Base-by-base conservation (phyloP, 2,888 invertebrate species). In the Drymonia ruficornis region DNA sequence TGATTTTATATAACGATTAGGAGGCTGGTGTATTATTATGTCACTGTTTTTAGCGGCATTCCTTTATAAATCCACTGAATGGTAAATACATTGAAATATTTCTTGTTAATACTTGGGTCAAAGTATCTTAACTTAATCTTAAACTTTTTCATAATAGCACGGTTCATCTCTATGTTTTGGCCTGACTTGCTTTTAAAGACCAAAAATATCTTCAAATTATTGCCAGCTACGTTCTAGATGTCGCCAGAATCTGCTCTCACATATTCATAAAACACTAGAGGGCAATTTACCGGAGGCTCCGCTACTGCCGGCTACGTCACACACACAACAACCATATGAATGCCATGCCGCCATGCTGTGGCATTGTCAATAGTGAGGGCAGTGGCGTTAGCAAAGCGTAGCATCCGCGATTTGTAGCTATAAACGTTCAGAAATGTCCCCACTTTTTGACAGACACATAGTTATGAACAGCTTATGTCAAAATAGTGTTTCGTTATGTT, bases 301-400 rank as follows among this genome's bases (percentile, higher is more conserved):
- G 4, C n/a, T 13, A n/a, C 36, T 13, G 36, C n/a, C 9, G 36
- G 11, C 36, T 36, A n/a, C 36, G 36, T 36, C 36, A 36, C 36
- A 36, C n/a, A 13, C 6, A 36, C 34, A 9, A n/a, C 34, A 12
- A 36, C 4, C 34, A 13, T 13, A 36, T 36, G 34, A 36, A 36
- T 36, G 34, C n/a, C 34, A 13, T n/a, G 6, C 36, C n/a, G 23
- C 23, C 23, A 23, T 7, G 1, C 23, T 23, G 11, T 13, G n/a
- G 36, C 36, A n/a, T n/a, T n/a, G 36, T 36, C 36, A 36, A 36
- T n/a, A 36, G 36, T n/a, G 36, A n/a, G n/a, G 36, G 36, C n/a
- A 13, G 13, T 36, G n/a, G 36, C 36, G 9, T 31, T 36, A n/a
- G 13, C 36, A 11, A 6, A 11, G 31, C 12, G 12, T 11, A 34